Evolutionary conservation across 1,140 invertebrate species (phyloP).

Genomic region (Dreissena rostriformis): DNA sequence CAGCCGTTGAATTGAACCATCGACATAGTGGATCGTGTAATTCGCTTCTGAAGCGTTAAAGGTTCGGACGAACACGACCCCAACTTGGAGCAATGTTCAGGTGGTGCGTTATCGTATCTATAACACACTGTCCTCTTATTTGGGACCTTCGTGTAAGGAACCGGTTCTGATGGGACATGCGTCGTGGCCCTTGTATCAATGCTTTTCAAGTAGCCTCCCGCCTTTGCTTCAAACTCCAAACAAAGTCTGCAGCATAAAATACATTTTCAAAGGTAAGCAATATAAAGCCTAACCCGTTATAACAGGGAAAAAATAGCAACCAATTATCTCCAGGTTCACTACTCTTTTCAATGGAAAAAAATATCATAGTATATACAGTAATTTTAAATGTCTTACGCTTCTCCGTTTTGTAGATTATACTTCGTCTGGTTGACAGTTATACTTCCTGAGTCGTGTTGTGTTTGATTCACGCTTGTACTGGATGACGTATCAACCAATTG

Average conservation of each 20-base stretch:
- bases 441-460: background rate
- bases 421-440: background rate
- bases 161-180: background rate
- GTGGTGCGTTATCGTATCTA: background rate
- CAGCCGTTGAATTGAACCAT: slow-evolving; percentile 6
- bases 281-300: background rate
- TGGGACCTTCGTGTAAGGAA: background rate
- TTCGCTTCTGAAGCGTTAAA: background rate
- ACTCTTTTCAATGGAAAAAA: background rate
- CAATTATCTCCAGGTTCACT: background rate
- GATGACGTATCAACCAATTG: background rate
- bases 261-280: too few relatives aligned
- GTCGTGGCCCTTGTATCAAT: background rate
- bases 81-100: slow-evolving; percentile 2
- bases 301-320: background rate
- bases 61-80: background rate
- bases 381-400: too few relatives aligned
- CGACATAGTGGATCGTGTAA: background rate
- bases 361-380: background rate
- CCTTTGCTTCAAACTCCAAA: background rate
- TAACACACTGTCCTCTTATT: slow-evolving; percentile 7
- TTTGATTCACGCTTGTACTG: background rate
- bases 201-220: slow-evolving; percentile 15
- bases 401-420: background rate
- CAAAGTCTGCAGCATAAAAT: background rate